phyloP scores from a whole-genome alignment of 1,140 invertebrate species.

The Alviniconcha marisindica region DNA sequence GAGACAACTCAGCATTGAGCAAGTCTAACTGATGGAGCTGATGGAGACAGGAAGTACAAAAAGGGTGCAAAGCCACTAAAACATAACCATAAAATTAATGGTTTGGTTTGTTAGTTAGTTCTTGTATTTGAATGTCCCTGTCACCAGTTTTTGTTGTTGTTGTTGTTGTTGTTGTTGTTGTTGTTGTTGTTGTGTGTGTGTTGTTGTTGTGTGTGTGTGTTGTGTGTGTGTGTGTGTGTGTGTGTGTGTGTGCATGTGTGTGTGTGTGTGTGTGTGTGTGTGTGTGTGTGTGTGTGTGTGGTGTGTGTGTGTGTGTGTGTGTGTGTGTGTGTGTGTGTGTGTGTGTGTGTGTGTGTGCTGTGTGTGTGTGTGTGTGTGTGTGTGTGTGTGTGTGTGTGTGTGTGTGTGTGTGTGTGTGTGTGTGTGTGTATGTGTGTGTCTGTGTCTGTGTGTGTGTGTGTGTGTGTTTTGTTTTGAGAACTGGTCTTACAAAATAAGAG shows the following conservation, averaged over 20 bases:
- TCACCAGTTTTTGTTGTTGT: no score
- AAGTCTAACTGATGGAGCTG: no score
- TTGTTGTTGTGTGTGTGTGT: neutral
- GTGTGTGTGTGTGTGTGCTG: neutral
- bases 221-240: neutral
- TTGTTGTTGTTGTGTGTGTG: neutral
- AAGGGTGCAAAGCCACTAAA: no score
- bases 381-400: neutral
- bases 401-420: slow-evolving; percentile 1
- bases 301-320: neutral
- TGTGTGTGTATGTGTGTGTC: neutral
- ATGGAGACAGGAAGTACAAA: no score
- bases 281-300: neutral
- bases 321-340: neutral
- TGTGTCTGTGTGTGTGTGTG: neutral
- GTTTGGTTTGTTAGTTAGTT: no score
- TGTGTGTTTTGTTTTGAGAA: neutral
- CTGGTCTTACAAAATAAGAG: no score
- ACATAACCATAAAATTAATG: no score
- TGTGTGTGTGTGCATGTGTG: neutral
- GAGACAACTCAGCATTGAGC: no score
- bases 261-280: neutral
- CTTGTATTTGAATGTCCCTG: no score
- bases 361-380: neutral
- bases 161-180: neutral